Evolutionary conservation across 2,797 vertebrate species (phyloP), one percentile per base, ranked within the genome.

Genomic region (Emydoidea blandingii): DNA sequence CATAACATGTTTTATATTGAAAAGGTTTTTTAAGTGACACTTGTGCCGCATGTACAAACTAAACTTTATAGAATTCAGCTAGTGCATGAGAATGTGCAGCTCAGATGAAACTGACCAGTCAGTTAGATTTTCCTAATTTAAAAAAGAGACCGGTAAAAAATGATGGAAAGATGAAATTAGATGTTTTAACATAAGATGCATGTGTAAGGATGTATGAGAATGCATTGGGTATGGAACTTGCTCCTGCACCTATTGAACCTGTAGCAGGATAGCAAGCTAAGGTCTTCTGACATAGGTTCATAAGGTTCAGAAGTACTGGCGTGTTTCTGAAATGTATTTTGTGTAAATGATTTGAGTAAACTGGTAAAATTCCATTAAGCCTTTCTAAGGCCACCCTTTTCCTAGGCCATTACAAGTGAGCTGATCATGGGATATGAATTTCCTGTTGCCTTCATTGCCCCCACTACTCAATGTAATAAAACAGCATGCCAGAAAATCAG

Each of bases 311-410:
- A n/a, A 4, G 0, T 49, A 50, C 65, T 50, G 19, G 87, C 34
- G 0, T 9, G 57, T 6, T 27, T n/a, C 10, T 82, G 2, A n/a
- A 19, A 0, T 27, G 44, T 47, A 0, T 27, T 12, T 49, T 11
- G 84, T 91, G 84, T 65, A 25, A 65, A 37, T 21, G 6, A 5
- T 11, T 31, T 11, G 34, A 0, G 34, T 65, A 91, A 85, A 76
- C 34, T 7, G n/a, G 95, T 95, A 79, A 95, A 87, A 94, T 95
- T 95, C 95, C 94, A 92, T 59, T 84, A n/a, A 53, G 72, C 74
- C 7, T 8, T 12, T 57, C 10, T n/a, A 78, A 29, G 25, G 23
- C 44, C 87, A 72, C 53, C 59, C 76, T 34, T n/a, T 21, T 78
- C 23, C 34, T 14, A 14, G 21, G 44, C 86, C 50, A 11, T 86